These are phyloP conservation scores for Tipula lateralis DNA, from an alignment of 2,888 invertebrate species.

Conservation along the genomic window DNA sequence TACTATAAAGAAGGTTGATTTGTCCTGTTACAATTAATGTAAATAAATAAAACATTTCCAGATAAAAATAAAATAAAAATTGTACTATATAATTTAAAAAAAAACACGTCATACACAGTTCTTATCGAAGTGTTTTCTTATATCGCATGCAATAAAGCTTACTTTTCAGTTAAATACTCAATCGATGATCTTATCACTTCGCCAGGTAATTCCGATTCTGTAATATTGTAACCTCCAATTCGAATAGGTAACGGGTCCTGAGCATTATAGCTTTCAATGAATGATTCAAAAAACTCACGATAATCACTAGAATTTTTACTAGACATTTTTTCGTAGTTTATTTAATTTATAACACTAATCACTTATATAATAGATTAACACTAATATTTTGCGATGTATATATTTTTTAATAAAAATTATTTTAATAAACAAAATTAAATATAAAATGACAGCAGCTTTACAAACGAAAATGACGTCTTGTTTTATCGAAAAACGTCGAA, in stretches of 20 bases:
- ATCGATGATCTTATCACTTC: neutral
- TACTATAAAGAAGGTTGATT: neutral
- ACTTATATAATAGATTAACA: neutral
- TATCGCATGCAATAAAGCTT: neutral
- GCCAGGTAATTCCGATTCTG: constrained; percentile 14
- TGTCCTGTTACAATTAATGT: neutral
- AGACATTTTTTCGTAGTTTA: neutral
- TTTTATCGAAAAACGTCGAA: neutral
- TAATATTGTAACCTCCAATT: constrained; percentile 25
- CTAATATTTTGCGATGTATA: neutral
- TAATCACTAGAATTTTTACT: neutral
- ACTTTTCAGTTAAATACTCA: constrained; percentile 27
- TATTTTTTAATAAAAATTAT: neutral
- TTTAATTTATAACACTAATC: neutral
- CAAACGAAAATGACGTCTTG: neutral
- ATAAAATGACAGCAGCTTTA: neutral
- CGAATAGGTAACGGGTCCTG: constrained; percentile 12
- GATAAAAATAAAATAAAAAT: neutral
- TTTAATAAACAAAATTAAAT: neutral
- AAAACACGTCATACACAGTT: neutral
- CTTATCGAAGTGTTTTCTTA: neutral
- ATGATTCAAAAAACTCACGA: constrained; percentile 6
- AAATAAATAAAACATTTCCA: neutral
- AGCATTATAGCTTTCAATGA: constrained; percentile 27
- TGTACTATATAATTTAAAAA: neutral